A percentile compares a stretch with the other conserved stretches of the same genome.
phyloP scores from a whole-genome alignment of 2,797 vertebrate genomes.

The Glossophaga mutica region DNA sequence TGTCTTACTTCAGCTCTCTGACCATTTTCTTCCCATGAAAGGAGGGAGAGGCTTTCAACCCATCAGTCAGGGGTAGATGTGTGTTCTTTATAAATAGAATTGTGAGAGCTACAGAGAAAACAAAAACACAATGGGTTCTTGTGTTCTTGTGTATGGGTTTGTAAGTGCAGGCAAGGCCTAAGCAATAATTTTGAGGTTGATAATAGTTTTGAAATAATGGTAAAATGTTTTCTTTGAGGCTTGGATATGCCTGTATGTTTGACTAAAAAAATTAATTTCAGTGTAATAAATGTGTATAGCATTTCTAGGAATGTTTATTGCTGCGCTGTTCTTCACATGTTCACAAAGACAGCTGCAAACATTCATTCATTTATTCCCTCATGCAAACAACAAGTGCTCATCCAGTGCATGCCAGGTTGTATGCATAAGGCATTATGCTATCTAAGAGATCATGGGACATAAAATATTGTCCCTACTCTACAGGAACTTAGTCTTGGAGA shows the following conservation, averaged over 20 bases:
- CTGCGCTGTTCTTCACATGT: not conserved
- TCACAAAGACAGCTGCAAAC: not conserved
- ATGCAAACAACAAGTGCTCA: not conserved
- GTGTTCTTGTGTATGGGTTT: too few species aligned
- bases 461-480: not conserved
- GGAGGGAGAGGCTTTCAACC: not conserved
- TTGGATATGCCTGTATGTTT: not conserved
- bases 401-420: not conserved
- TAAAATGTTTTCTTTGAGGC: conserved; percentile 3
- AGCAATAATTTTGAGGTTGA: not conserved
- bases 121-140: not conserved
- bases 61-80: not conserved
- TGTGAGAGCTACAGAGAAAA: not conserved
- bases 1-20: not conserved
- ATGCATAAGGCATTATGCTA: not conserved
- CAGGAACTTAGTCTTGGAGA: not conserved
- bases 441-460: not conserved
- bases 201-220: not conserved
- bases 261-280: not conserved
- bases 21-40: not conserved
- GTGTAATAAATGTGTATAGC: not conserved
- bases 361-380: not conserved
- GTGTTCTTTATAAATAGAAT: not conserved
- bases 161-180: not conserved
- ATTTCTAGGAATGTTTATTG: not conserved